These are phyloP conservation scores for Nasonia vitripennis DNA, from an alignment of 1,140 invertebrate genomes.

Conservation along the genomic window DNA sequence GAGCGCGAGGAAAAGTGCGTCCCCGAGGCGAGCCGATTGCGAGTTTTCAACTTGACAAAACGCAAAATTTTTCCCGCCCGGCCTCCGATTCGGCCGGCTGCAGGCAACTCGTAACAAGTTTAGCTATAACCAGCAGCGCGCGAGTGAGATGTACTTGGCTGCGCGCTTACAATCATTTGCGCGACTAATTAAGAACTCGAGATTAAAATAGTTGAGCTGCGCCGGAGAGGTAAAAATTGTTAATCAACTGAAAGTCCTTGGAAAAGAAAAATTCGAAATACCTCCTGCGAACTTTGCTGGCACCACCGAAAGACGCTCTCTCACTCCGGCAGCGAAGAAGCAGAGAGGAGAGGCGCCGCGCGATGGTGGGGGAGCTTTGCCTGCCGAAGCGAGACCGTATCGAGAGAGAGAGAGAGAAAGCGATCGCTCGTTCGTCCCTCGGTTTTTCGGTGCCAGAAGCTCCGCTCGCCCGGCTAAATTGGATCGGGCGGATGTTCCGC, in stretches of 20 bases:
- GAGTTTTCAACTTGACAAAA: too few species aligned
- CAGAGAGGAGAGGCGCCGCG: not conserved
- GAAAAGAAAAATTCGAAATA: not conserved
- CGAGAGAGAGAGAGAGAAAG: not conserved
- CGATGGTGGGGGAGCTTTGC: not conserved
- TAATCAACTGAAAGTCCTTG: not conserved
- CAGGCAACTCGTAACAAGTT: too few species aligned
- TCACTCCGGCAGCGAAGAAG: not conserved
- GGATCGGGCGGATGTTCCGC: conserved; percentile 33
- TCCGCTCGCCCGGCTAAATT: conserved; percentile 35
- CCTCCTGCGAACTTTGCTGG: not conserved
- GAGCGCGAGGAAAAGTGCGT: too few species aligned
- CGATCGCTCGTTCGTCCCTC: conserved; percentile 15
- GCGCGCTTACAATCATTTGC: too few species aligned
- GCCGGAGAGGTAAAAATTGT: not conserved
- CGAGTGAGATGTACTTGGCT: too few species aligned
- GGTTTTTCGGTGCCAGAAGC: conserved; percentile 47
- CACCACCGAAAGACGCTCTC: not conserved
- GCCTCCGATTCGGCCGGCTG: too few species aligned
- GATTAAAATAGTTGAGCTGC: not conserved
- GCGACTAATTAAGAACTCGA: not conserved
- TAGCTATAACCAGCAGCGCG: too few species aligned
- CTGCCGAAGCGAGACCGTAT: not conserved
- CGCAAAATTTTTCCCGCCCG: too few species aligned
- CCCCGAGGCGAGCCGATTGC: too few species aligned